Percentiles rank a stretch among this genome's conserved stretches.
phyloP scores from a whole-genome alignment of 1,140 invertebrate species.

The Apis cerana region DNA sequence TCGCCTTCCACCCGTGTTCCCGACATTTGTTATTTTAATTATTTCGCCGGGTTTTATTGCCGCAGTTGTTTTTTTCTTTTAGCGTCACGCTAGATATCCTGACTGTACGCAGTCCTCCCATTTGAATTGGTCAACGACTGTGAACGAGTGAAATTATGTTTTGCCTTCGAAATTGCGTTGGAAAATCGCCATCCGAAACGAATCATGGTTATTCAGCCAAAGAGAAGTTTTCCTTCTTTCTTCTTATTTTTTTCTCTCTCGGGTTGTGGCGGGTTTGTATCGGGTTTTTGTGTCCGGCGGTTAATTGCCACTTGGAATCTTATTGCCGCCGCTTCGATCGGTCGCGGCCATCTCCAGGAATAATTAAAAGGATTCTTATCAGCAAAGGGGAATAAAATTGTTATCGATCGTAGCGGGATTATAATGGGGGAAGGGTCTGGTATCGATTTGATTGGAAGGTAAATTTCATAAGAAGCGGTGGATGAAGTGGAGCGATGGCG shows the following conservation, averaged over 20 bases:
- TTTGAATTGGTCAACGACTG: conserved; percentile 2
- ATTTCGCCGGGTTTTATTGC: not conserved
- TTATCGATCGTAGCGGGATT: too few species aligned
- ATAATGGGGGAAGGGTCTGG: too few species aligned
- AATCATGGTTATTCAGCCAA: not conserved
- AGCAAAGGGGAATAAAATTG: too few species aligned
- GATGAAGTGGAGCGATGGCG: too few species aligned
- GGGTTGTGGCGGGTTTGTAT: too few species aligned
- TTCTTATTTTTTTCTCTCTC: too few species aligned
- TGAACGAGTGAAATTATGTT: not conserved
- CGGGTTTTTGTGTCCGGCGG: too few species aligned
- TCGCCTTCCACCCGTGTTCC: not conserved
- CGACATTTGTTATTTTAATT: conserved; percentile 40
- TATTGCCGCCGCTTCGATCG: not conserved
- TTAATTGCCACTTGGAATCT: not conserved
- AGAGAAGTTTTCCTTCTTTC: not conserved
- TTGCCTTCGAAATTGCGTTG: not conserved
- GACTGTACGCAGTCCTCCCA: too few species aligned
- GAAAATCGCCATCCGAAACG: conserved; percentile 9
- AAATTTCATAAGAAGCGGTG: too few species aligned
- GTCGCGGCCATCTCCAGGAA: not conserved
- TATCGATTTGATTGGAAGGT: too few species aligned
- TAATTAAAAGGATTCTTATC: not conserved
- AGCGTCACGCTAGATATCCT: not conserved
- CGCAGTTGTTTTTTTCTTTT: too few species aligned